Base-by-base conservation (phyloP, 2,888 invertebrate species). In the Muschampia plurimacula region DNA sequence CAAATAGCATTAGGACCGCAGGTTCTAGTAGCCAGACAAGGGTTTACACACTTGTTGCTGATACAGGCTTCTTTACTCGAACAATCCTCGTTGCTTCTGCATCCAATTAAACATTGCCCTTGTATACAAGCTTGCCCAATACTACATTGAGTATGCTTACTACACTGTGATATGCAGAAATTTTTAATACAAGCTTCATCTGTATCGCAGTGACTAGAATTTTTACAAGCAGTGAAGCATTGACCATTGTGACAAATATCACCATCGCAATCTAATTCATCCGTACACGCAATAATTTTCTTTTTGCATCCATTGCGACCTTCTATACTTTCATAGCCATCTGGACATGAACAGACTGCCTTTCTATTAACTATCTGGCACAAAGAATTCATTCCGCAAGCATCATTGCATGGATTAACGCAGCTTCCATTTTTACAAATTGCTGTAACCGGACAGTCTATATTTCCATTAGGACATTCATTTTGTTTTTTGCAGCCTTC, bases 1-100 rank as follows among this genome's bases (percentile, higher is more conserved):
- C 98, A 98, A 39, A 97, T 93, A 0, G 98, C 97, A 86, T 98
- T 98, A 0, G 97, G 96, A 9, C 98, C 98, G 83, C 98, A 98
- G 12, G 96, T 95, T 77, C 96, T 96, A 75, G 96, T 96, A 44
- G 95, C 95, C 74, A 96, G 93, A 85, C 98, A 98, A 32, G 98
- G 98, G 92, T 98, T 96, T 83, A 96, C 95, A 84, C 98, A 98
- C 91, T 96, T 97, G 83, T 96, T 97, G 80, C 97, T 97, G 55
- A 98, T 95, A 83, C 98, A 98, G 3, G 98, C 96, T 84, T 98
- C 96, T 70, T 96, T 95, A 15, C 94, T 93, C 0, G 95, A 95
- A 83, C 98, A 98, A 81, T 98, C 97, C 81, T 96, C 96, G 83
- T 98, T 97, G 80, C 96, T 96, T 82, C 98, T 95, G 84, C 98